These are phyloP conservation scores for Stenotaenia linearis DNA, from an alignment of 2,888 invertebrate genomes.

Conservation along the genomic window DNA sequence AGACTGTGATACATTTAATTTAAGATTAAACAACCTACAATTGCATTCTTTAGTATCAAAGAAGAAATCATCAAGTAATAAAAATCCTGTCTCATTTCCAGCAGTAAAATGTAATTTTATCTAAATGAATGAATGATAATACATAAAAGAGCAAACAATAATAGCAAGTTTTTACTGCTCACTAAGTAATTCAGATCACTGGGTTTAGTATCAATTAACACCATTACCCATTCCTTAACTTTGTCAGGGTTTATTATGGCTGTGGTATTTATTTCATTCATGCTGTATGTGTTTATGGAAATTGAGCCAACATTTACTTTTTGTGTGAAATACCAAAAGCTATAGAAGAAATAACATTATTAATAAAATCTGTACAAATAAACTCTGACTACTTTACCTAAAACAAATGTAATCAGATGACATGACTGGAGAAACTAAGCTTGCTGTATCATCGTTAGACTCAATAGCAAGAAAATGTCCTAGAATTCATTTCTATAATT, in stretches of 20 bases:
- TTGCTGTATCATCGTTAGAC: not conserved
- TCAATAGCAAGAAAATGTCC: not conserved
- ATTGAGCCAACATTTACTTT: no score
- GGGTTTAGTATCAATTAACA: no score
- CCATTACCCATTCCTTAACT: no score
- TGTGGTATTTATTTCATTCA: no score
- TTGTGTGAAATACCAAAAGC: not conserved
- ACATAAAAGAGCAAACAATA: no score
- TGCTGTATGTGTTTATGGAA: no score
- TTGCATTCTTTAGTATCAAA: not conserved
- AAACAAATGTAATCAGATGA: not conserved
- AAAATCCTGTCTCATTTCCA: not conserved
- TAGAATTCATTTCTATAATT: not conserved
- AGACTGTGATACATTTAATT: not conserved
- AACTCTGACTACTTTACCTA: not conserved
- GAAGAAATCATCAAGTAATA: not conserved
- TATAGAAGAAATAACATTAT: not conserved
- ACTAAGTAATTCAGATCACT: no score
- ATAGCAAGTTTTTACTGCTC: no score
- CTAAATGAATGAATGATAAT: no score
- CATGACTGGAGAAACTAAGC: not conserved
- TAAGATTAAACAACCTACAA: not conserved
- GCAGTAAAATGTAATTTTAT: no score
- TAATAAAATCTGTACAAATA: no score
- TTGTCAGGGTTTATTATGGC: no score